Base-by-base conservation (phyloP, 2,888 invertebrate species). In the Athalia circularis region DNA sequence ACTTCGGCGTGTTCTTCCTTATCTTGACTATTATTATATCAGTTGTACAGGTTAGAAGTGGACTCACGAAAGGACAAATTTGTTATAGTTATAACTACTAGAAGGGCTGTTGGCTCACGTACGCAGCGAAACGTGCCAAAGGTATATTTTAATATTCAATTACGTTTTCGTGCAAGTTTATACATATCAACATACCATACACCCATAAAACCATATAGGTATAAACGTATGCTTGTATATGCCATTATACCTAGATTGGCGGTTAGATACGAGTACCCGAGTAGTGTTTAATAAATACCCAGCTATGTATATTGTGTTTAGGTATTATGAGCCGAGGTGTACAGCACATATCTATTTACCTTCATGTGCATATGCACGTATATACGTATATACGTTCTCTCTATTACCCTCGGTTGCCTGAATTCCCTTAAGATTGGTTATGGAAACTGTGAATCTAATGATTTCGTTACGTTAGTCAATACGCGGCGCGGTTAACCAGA, bases 81-180 rank as follows among this genome's bases (percentile, higher is more conserved):
- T 68, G 68, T 52, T 52, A 52, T 54, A 43, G 6, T 15, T 15
- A 43, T 43, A 68, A 9, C 29, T 11, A n/a, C n/a, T 59, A 59
- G 50, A 15, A 54, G 57, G 70, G 72, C 15, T 43, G 54, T 45
- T 43, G 59, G n/a, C 59, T 52, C 75, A 64, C 75, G 64, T 64
- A 64, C 15, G 29, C 75, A 11, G 29, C 62, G 75, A 29, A 64
- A 75, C 75, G 75, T 75, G 75, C 64, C 75, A 64, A 61, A 64
- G 75, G 50, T 75, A 75, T 75, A 75, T 75, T 75, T 75, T 75
- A 75, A 75, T 75, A 75, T 75, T 75, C 75, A 75, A 75, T 75
- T 75, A 75, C 75, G 62, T 15, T 75, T 75, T 75, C 75, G 75
- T 75, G 75, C 75, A 75, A 50, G 61, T 48, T 75, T 75, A 75